A percentile compares a stretch with the other conserved stretches of the same genome.
Evolutionary conservation across 2,113 vertebrate species (phyloP).

Genomic region (Willisornis vidua): DNA sequence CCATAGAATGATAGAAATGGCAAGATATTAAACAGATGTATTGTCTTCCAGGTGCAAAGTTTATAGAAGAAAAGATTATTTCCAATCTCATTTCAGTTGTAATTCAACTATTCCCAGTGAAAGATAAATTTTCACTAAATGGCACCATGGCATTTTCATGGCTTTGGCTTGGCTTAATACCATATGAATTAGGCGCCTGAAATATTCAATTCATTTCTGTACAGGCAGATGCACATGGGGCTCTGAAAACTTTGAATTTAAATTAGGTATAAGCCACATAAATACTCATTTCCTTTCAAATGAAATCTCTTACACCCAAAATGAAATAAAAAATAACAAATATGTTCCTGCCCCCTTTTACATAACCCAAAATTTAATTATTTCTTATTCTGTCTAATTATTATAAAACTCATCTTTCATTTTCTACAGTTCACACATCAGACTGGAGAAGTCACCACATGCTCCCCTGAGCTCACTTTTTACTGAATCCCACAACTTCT

Average conservation of each 20-base stretch:
- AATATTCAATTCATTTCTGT: conserved; percentile 18
- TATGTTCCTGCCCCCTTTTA: neutral
- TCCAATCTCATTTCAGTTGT: conserved; percentile 41
- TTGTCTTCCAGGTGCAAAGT: conserved; percentile 51
- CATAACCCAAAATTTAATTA: neutral
- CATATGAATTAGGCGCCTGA: conserved; percentile 8
- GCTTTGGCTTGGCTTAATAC: conserved; percentile 29
- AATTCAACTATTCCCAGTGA: conserved; percentile 50
- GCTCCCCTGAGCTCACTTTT: neutral
- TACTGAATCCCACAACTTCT: neutral
- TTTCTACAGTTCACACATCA: neutral
- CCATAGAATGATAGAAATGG: neutral
- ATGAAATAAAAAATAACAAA: neutral
- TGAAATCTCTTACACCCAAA: neutral
- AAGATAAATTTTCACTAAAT: conserved; percentile 68
- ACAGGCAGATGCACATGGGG: neutral
- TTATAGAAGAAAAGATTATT: conserved; percentile 64
- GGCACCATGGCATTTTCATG: conserved; percentile 59
- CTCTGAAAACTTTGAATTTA: conserved; percentile 9
- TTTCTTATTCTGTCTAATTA: neutral
- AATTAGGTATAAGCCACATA: neutral
- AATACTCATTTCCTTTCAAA: neutral
- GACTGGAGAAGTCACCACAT: neutral
- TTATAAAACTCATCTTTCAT: neutral
- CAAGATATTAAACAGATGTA: conserved; percentile 51